Percentiles rank a stretch among this genome's conserved stretches.
Evolutionary conservation across 2,797 vertebrate species (phyloP).

Genomic region (Synanceia verrucosa): DNA sequence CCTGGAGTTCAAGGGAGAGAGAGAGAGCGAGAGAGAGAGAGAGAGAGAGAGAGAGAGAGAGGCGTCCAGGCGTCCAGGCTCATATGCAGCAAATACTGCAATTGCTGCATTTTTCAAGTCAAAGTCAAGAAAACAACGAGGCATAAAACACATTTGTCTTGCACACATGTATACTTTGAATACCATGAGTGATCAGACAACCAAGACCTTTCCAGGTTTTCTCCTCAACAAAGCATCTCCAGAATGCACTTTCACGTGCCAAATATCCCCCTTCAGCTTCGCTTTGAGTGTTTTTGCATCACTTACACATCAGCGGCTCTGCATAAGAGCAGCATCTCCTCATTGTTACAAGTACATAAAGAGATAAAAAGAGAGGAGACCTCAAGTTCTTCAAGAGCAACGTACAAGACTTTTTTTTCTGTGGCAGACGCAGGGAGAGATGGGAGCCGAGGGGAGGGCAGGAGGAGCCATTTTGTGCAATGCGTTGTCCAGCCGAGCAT

Average conservation of each 20-base stretch:
- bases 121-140: background rate
- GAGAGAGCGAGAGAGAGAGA: no score
- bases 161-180: background rate
- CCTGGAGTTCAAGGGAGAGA: background rate
- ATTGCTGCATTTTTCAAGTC: background rate
- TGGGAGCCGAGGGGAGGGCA: conserved; percentile 4
- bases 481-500: conserved; percentile 83
- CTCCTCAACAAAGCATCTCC: background rate
- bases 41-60: background rate
- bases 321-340: conserved; percentile 46
- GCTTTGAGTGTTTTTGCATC: conserved; percentile 37
- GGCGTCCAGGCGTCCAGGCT: background rate
- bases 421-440: conserved; percentile 47
- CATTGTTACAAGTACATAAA: conserved; percentile 49
- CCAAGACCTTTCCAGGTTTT: background rate
- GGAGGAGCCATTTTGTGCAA: conserved; percentile 79
- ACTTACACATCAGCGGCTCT: conserved; percentile 45
- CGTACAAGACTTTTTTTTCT: conserved; percentile 49
- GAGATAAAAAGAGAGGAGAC: conserved; percentile 33
- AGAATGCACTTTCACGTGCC: background rate
- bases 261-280: conserved; percentile 3
- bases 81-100: background rate
- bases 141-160: no score
- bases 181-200: background rate
- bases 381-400: conserved; percentile 60